Percentiles rank a stretch among this genome's conserved stretches.
These are phyloP conservation scores for Apocrypta bakeri DNA, from an alignment of 1,140 invertebrate species.

Conservation along the genomic window DNA sequence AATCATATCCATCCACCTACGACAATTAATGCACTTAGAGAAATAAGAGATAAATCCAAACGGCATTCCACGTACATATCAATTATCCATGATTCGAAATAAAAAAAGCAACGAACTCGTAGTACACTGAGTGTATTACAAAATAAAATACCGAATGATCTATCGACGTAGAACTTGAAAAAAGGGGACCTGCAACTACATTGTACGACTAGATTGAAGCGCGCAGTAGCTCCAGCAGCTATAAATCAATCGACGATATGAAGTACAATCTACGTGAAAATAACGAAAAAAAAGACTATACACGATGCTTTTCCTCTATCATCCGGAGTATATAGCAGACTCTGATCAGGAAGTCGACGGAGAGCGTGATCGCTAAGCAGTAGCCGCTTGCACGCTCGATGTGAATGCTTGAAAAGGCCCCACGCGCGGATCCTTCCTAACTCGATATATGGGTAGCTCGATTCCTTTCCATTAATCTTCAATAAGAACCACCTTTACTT, in stretches of 20 bases:
- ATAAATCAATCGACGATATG: constrained; percentile 34
- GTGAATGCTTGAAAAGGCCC: constrained; percentile 21
- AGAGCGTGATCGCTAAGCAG: constrained; percentile 3
- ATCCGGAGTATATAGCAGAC: neutral
- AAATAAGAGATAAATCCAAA: constrained; percentile 2
- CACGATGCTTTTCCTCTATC: neutral
- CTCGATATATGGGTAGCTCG: neutral
- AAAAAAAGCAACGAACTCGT: neutral
- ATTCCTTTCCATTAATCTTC: constrained; percentile 43
- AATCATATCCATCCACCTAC: constrained; percentile 23
- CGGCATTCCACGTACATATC: constrained; percentile 17
- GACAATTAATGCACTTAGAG: constrained; percentile 27
- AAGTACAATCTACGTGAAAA: constrained; percentile 7
- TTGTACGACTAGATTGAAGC: too few relatives aligned
- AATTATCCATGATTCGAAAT: constrained; percentile 27
- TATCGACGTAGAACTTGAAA: constrained; percentile 29
- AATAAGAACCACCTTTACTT: constrained; percentile 39
- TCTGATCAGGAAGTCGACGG: neutral
- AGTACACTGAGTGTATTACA: neutral
- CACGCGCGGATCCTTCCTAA: neutral
- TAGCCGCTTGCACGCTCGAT: neutral
- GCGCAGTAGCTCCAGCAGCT: too few relatives aligned
- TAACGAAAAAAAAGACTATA: neutral
- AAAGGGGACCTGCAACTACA: too few relatives aligned
- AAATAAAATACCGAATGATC: constrained; percentile 36